phyloP scores from a whole-genome alignment of 2,797 vertebrate genomes.

The Sebastes baramenuke region DNA sequence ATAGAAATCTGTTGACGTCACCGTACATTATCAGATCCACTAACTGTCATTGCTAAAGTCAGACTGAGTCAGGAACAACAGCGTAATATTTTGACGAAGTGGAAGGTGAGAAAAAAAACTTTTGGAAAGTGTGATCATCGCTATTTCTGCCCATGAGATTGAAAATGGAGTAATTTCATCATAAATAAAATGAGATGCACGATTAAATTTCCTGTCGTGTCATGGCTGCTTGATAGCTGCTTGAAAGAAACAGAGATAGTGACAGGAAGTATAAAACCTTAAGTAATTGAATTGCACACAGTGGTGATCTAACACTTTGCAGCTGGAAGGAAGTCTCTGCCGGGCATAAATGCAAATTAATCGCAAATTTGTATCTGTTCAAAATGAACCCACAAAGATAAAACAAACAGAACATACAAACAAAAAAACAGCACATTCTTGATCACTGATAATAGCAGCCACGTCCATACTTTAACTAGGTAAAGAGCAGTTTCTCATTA shows the following conservation, averaged over 20 bases:
- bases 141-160: background rate
- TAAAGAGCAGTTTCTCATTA: too few relatives aligned
- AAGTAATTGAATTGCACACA: background rate
- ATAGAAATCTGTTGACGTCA: constrained; percentile 28
- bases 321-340: background rate
- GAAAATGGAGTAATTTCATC: background rate
- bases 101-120: background rate
- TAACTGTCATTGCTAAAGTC: background rate
- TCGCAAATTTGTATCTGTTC: too few relatives aligned
- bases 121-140: background rate
- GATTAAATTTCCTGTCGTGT: constrained; percentile 2
- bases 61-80: background rate
- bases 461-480: too few relatives aligned
- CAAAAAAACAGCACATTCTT: too few relatives aligned
- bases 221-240: background rate
- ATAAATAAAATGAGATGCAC: background rate
- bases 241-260: background rate
- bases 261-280: background rate
- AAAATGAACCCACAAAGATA: too few relatives aligned
- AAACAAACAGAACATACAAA: too few relatives aligned
- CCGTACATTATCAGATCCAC: background rate
- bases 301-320: background rate
- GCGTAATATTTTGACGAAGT: background rate
- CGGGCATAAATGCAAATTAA: background rate
- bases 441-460: too few relatives aligned